Evolutionary conservation across 2,113 vertebrate genomes (phyloP), one percentile per base, ranked within the genome.

Genomic region (Hemiprocne comata): DNA sequence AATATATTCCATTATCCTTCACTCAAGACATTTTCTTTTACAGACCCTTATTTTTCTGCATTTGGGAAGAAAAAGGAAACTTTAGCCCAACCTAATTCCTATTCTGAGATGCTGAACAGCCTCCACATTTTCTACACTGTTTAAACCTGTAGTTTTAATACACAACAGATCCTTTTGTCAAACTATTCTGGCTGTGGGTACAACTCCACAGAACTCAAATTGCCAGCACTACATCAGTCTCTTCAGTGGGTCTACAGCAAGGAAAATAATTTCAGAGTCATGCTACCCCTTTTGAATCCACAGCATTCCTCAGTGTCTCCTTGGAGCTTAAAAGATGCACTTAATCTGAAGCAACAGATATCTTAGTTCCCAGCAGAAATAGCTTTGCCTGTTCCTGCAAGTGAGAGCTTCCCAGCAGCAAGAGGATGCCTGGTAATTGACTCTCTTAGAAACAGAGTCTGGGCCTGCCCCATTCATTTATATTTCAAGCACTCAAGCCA

Each of bases 401-500:
- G 71, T 48, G 55, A 84, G 82, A 89, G 60, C 73, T 81, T 93
- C 79, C 44, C 29, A 77, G 61, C 2, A 11, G 3, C 42, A 29
- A 93, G 42, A 95, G 88, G 93, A 86, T 48, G 75, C 67, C 71
- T 91, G 75, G 82, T 44, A 95, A 95, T 48, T 67, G n/a, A 88
- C 64, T 94, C 90, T 72, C 93, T 93, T 84, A 90, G 79, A 82
- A 90, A 74, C 82, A 89, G 60, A 89, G 67, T n/a, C 93, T 64
- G 75, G 75, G 48, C 88, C 81, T 95, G 92, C 88, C 85, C 79
- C 72, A 40, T 64, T 64, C 78, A 91, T 86, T 90, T 88, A 40
- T n/a, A 84, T 88, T 93, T 94, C 90, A 90, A 83, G 76, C 57
- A 81, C 57, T 71, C 55, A 78, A 80, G 72, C 17, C 75, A 78